Conservation (phyloP, 2,113 vertebrate species). For the Perccottus glenii region DNA sequence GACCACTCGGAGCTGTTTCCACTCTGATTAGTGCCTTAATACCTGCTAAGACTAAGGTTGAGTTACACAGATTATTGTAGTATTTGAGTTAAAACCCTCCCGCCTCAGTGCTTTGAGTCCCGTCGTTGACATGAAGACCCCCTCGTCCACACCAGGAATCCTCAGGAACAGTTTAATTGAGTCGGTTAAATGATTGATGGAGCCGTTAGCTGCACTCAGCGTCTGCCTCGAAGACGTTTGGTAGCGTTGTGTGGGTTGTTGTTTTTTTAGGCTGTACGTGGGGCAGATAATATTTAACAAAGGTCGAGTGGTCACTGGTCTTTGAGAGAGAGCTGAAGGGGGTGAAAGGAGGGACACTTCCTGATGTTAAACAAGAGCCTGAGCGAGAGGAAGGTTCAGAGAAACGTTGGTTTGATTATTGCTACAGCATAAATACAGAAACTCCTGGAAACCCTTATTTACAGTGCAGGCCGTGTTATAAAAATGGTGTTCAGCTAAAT, state of each 20-base stretch:
- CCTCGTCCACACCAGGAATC: slow-evolving; percentile 20
- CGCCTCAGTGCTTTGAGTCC: neutral
- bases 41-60: no score
- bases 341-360: slow-evolving; percentile 10
- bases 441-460: no score
- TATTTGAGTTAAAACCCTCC: no score
- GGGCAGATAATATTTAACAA: slow-evolving; percentile 81
- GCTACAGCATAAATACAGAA: no score
- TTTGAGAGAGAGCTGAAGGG: neutral
- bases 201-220: slow-evolving; percentile 38
- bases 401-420: no score
- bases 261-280: slow-evolving; percentile 51
- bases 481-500: no score
- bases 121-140: slow-evolving; percentile 11
- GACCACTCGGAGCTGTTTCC: no score
- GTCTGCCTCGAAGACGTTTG: slow-evolving; percentile 14
- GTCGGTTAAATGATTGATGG: slow-evolving; percentile 77
- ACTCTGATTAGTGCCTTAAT: no score
- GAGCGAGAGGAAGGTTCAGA: no score
- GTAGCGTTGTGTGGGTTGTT: slow-evolving; percentile 45
- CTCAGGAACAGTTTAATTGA: slow-evolving; percentile 61
- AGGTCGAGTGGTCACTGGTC: slow-evolving; percentile 57
- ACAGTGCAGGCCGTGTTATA: no score
- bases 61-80: no score
- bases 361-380: neutral